Evolutionary conservation across 2,797 vertebrate genomes (phyloP), one percentile per base, ranked within the genome.

Genomic region (Orestias chungarensis): DNA sequence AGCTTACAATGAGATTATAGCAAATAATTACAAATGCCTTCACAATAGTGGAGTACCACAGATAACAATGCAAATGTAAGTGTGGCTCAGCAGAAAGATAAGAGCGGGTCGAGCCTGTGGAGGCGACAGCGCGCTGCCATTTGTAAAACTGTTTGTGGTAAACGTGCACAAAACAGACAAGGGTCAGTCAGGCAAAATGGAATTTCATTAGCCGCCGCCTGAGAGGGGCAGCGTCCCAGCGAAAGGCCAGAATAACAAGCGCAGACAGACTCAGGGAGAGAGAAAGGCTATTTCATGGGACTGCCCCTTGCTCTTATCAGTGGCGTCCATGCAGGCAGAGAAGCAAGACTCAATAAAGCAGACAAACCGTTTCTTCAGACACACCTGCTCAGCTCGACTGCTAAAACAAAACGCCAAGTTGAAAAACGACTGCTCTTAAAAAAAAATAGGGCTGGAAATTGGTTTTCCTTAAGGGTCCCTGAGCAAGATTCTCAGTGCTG

Each of bases 281-380:
- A 40, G 2, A 47, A 3, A 68, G 2, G 25, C 25, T 47, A 55
- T 71, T 64, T 72, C 49, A 68, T 71, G 54, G 75, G 68, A 73
- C 64, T n/a, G 69, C 38, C 40, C 0, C 15, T 38, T 46, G 27
- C 57, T 76, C 78, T 84, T 80, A 87, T 84, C 82, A 61, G 74
- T 2, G 0, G 61, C 59, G 69, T n/a, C 66, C 78, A 78, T 70
- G 55, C 73, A 77, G 54, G 31, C 64, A 74, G 66, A 55, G 72
- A 72, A 72, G 11, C 18, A 31, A 40, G 74, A 57, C 75, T 75
- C 74, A 77, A 75, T 70, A 82, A 79, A 80, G 65, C 62, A 71
- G 71, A 77, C 25, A 47, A 66, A 73, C 42, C 35, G 64, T 29
- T 33, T 46, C 49, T 65, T 50, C 65, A 43, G 73, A 77, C 40